Evolutionary conservation across 2,113 vertebrate species (phyloP), one percentile per base, ranked within the genome.

Genomic region (Paracanthobrama guichenoti): DNA sequence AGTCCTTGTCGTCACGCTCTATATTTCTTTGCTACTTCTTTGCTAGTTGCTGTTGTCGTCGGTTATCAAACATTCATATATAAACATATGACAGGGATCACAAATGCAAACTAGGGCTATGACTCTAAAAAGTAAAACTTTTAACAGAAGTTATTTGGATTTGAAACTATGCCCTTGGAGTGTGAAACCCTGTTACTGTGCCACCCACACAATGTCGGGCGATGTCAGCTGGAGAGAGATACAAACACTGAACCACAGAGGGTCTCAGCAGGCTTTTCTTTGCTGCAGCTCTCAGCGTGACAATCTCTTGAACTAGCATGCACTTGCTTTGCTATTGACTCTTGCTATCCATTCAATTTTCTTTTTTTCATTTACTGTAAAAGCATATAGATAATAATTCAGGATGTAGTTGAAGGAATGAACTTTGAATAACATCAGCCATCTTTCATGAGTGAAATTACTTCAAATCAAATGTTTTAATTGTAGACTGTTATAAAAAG

Each of bases 61-160:
- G 26, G 3, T 53, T 24, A 60, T 86, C 62, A 87, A 89, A 87
- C 72, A 86, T 31, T 60, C n/a, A 87, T 20, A 60, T 66, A 72
- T 67, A 77, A 82, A 77, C 84, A 81, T 42, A 59, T 67, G 0
- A 50, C 24, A 81, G n/a, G 3, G 53, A 35, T 48, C 62, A 71
- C 11, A 62, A 59, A 80, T 82, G 2, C 24, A 64, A 75, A 81
- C 79, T 66, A 64, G 31, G 48, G 72, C 60, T 55, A 79, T 42
- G 73, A 55, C 66, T 42, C 64, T 72, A 74, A 64, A 84, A 80
- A 50, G 35, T 73, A 73, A 13, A 31, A 31, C 12, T 74, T 67
- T 60, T 60, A 91, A 88, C 67, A 89, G 85, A 91, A 31, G 62
- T 86, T 79, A 48, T 76, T 90, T 57, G 24, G 74, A 79, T 79